Evolutionary conservation across 2,888 invertebrate genomes (phyloP), one percentile per base, ranked within the genome.

Genomic region (Orthosia gothica): DNA sequence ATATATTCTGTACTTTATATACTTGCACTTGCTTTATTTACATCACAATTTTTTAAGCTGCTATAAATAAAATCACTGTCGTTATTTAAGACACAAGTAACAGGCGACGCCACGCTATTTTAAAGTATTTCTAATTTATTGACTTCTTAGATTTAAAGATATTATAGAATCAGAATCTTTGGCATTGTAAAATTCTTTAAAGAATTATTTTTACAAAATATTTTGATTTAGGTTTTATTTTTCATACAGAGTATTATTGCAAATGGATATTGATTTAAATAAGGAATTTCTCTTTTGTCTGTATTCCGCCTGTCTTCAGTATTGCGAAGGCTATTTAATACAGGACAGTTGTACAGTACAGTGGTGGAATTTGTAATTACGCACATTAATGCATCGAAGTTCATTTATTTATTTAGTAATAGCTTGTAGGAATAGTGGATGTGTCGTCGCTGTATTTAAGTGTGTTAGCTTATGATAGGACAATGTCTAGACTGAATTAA

Each of bases 401-500:
- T 89, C 82, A 58, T 84, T 79, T 82, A 91, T 87, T 89, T 90
- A 89, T 90, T 89, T 89, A 90, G 87, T 77, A 73, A 85, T 92
- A 93, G 92, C 87, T 91, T 83, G 89, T 93, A 93, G 92, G 76
- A 81, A 70, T 93, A 91, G 92, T 88, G 85, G 85, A 91, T 90
- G 90, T 93, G 90, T 92, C 88, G 90, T 92, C 86, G 90, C 92
- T 88, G 89, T 93, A 91, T 90, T 89, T 91, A 91, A 90, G 91
- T 91, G 91, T 91, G 89, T 89, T 93, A 93, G 93, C 92, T 91
- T 95, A 93, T 87, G 87, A 95, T 95, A 95, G 94, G 93, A 93
- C 90, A 91, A 94, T 92, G 92, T 94, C 92, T 96, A 96, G 96
- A 96, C 96, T 96, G 96, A 96, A 93, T 92, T 92, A 94, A 92